Percentiles rank a stretch among this genome's conserved stretches.
Conservation (phyloP, 1,140 invertebrate genomes). For the Zaprionus africanus region DNA sequence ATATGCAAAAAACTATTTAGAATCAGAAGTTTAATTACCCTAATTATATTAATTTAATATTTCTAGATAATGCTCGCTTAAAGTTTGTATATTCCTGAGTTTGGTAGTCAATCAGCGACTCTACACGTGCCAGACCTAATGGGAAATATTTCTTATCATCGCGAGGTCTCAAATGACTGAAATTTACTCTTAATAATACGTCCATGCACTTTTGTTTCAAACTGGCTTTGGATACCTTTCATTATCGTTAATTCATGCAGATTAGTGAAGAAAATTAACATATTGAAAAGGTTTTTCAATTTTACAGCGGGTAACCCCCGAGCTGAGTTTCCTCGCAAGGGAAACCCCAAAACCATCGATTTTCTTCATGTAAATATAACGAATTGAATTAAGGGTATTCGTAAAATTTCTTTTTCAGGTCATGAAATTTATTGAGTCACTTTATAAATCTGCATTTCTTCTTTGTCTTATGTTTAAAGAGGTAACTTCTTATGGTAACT, state of each 20-base stretch:
- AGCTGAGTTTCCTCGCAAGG: not conserved
- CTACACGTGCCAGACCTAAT: constrained; percentile 7
- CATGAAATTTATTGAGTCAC: not conserved
- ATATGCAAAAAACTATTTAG: constrained; percentile 36
- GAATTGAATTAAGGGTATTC: not conserved
- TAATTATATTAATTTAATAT: constrained; percentile 61
- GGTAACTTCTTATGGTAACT: not conserved
- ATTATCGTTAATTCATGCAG: not conserved
- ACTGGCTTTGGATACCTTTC: not conserved
- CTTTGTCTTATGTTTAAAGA: not conserved
- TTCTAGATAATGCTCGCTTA: constrained; percentile 7
- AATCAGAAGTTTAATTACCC: constrained; percentile 57
- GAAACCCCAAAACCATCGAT: not conserved
- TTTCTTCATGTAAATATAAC: not conserved
- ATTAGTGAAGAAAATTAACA: not conserved
- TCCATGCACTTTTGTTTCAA: not conserved
- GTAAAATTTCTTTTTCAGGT: not conserved
- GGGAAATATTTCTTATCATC: not conserved
- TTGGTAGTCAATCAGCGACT: not conserved
- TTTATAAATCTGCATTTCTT: not conserved
- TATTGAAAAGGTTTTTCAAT: not conserved
- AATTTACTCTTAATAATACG: not conserved
- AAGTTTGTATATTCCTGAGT: not conserved
- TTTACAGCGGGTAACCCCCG: not conserved
- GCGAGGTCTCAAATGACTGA: not conserved